Conservation (phyloP, 2,113 vertebrate genomes). For the Panthera uncia region DNA sequence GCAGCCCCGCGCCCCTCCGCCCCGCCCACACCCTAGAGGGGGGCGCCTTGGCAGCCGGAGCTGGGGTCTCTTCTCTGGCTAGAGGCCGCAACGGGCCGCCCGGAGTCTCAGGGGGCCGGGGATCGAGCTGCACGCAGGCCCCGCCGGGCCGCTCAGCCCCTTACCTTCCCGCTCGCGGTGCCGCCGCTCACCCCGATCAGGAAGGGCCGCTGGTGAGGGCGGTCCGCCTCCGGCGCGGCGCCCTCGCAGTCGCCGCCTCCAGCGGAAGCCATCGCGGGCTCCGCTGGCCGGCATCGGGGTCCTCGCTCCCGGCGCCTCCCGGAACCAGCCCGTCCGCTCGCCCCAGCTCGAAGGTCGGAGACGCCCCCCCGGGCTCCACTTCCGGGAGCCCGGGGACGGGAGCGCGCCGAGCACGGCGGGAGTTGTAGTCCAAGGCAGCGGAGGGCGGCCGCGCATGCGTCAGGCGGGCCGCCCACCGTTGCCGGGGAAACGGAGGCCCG, state of each 20-base stretch:
- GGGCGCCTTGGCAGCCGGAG: not conserved
- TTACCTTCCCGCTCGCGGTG: constrained; percentile 95
- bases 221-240: constrained; percentile 82
- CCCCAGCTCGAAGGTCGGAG: constrained; percentile 80
- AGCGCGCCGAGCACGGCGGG: constrained; percentile 1
- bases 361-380: not conserved
- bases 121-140: not conserved
- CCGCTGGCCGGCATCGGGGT: constrained; percentile 55
- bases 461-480: rapidly evolving
- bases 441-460: not conserved
- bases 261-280: constrained; percentile 84
- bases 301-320: not conserved
- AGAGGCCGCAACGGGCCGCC: not conserved
- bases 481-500: rapidly evolving
- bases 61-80: not conserved
- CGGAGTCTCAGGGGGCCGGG: not conserved
- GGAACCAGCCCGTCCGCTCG: constrained; percentile 65
- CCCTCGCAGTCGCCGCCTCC: constrained; percentile 48
- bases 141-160: not conserved
- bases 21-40: no score
- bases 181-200: constrained; percentile 96
- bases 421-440: not conserved
- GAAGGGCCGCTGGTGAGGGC: constrained; percentile 90
- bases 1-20: not conserved
- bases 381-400: constrained; percentile 54